These are phyloP conservation scores for Eilema depressum DNA, from an alignment of 2,888 invertebrate genomes.

Conservation along the genomic window DNA sequence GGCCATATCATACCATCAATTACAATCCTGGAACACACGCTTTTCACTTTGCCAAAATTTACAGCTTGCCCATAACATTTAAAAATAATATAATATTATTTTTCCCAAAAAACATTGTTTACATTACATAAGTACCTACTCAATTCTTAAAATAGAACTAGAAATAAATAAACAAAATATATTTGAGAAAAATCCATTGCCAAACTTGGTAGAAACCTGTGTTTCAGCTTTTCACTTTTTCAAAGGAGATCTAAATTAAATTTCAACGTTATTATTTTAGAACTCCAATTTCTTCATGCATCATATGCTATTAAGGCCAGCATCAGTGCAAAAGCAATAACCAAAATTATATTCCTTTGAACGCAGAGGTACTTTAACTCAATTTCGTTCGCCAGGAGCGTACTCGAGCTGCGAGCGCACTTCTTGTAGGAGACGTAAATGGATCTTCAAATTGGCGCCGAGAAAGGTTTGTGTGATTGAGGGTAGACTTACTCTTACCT, in stretches of 20 bases:
- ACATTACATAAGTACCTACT: too few species aligned
- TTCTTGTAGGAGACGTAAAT: slow-evolving; percentile 31
- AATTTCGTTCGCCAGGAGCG: slow-evolving; percentile 25
- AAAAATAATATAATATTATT: too few species aligned
- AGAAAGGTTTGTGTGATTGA: slow-evolving; percentile 12
- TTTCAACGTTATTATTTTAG: not conserved
- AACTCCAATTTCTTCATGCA: not conserved
- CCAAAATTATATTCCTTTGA: slow-evolving; percentile 42
- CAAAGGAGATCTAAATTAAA: not conserved
- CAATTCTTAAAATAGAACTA: too few species aligned
- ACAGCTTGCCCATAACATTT: not conserved
- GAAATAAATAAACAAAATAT: too few species aligned
- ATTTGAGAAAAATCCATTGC: too few species aligned
- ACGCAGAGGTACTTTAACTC: slow-evolving; percentile 38
- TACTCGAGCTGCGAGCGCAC: slow-evolving; percentile 9
- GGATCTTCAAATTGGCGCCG: slow-evolving; percentile 22
- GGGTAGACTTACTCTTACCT: not conserved
- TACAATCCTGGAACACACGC: too few species aligned
- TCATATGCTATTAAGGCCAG: not conserved
- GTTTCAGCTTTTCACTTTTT: too few species aligned
- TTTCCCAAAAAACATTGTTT: too few species aligned
- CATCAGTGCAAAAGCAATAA: slow-evolving; percentile 32
- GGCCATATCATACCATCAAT: too few species aligned
- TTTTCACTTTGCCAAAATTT: too few species aligned
- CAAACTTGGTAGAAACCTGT: too few species aligned